A percentile compares a stretch with the other conserved stretches of the same genome.
These are phyloP conservation scores for Cataglyphis hispanica DNA, from an alignment of 1,140 invertebrate species.

Conservation along the genomic window DNA sequence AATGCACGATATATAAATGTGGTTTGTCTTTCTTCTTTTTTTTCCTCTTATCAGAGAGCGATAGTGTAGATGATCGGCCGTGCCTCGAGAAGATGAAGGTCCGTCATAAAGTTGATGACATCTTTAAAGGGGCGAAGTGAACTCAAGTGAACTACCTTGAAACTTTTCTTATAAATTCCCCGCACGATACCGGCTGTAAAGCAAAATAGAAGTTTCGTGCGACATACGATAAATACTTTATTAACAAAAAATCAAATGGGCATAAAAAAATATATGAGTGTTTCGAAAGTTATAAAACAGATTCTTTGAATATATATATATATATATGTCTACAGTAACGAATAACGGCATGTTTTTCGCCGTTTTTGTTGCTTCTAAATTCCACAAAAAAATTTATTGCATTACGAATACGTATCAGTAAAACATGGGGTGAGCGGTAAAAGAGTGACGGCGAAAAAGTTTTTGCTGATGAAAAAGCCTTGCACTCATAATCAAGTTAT, in stretches of 20 bases:
- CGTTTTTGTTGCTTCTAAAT: conserved; percentile 10
- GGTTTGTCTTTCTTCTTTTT: not conserved
- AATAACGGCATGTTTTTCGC: not conserved
- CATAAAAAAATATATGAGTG: conserved; percentile 27
- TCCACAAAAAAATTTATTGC: conserved; percentile 33
- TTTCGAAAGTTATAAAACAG: conserved; percentile 22
- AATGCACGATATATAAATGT: no score
- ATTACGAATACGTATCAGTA: conserved; percentile 35
- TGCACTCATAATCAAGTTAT: conserved; percentile 47
- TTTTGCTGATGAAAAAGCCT: conserved; percentile 35
- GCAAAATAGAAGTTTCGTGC: conserved; percentile 54
- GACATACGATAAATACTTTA: conserved; percentile 59
- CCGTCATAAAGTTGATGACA: conserved; percentile 60
- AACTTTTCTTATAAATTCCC: conserved; percentile 57
- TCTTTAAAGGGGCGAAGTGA: conserved; percentile 53
- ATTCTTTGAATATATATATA: conserved; percentile 5
- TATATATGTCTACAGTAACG: no score
- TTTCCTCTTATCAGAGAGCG: not conserved
- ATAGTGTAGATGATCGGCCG: conserved; percentile 35
- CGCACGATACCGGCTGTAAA: conserved; percentile 27
- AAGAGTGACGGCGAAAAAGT: conserved; percentile 42
- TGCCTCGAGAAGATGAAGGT: conserved; percentile 41
- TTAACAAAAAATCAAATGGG: conserved; percentile 23
- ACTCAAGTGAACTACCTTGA: conserved; percentile 6
- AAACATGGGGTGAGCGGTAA: not conserved